Evolutionary conservation across 1,140 invertebrate genomes (phyloP), one percentile per base, ranked within the genome.

Genomic region (Dufourea novaeangliae): DNA sequence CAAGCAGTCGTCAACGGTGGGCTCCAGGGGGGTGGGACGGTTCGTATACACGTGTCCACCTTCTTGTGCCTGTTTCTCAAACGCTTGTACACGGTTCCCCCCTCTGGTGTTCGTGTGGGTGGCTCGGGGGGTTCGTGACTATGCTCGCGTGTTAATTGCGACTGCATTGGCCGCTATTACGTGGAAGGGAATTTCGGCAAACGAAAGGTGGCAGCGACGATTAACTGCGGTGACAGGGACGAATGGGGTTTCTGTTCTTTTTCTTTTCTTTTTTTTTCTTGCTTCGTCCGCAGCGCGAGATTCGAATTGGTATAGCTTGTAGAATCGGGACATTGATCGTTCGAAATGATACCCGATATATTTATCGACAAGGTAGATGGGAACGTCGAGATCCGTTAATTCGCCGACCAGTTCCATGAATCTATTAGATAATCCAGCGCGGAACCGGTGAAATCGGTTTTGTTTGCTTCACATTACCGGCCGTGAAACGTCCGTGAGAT

Each of bases 111-210:
- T 12, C 29, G 62, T 64, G 46, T 54, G 61, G 25, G 46, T 14
- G 44, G 10, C n/a, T 17, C 17, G 20, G 7, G 20, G 17, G 11
- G 17, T 75, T 75, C 73, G 73, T 76, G 73, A 76, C 64, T 8
- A 1, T n/a, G 63, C 56, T 78, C 75, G 82, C 82, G 79, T 82
- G 80, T 80, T 84, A 84, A 84, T 84, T 82, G 80, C 80, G 76
- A 57, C 56, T 78, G 75, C 68, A 72, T 72, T 29, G 50, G 29
- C 14, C 37, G 37, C 22, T 32, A 34, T 37, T 63, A 72, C 34
- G 69, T 52, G 67, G 44, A 71, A 71, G 44, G 67, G 41, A 71
- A 71, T 70, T 71, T 70, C 14, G 74, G 44, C 41, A 50, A 71
- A 61, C 27, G 25, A 41, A n/a, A 46, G 54, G 41, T 44, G 50